phyloP scores from a whole-genome alignment of 2,888 invertebrate genomes.

The Cheilosia impressa region DNA sequence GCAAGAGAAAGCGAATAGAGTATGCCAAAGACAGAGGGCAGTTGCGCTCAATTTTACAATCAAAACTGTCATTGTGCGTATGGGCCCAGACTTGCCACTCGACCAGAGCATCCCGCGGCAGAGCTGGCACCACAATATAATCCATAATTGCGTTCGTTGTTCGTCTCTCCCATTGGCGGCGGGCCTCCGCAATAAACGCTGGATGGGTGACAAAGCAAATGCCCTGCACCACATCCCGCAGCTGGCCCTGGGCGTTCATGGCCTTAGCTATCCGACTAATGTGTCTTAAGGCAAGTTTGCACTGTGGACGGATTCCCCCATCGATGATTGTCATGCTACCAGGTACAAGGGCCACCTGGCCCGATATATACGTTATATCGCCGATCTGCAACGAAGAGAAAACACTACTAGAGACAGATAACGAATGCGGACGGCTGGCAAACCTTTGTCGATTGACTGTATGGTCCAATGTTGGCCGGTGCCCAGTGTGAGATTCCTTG shows the following conservation, averaged over 20 bases:
- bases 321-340: constrained; percentile 90
- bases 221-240: constrained; percentile 93
- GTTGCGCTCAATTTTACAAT: constrained; percentile 86
- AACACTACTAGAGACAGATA: background rate
- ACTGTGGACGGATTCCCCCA: constrained; percentile 92
- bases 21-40: background rate
- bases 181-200: constrained; percentile 89
- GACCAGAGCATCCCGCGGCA: constrained; percentile 92
- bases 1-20: background rate
- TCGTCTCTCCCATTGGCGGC: constrained; percentile 91
- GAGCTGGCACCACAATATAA: constrained; percentile 91
- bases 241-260: constrained; percentile 89
- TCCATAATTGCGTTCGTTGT: constrained; percentile 94
- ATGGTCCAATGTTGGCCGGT: constrained; percentile 98
- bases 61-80: constrained; percentile 93
- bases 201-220: constrained; percentile 93
- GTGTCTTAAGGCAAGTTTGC: constrained; percentile 92
- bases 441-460: constrained; percentile 95
- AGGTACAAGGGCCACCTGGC: constrained; percentile 95
- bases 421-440: constrained; percentile 75
- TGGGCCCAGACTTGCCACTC: constrained; percentile 98
- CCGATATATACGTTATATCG: constrained; percentile 93
- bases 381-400: constrained; percentile 86
- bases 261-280: constrained; percentile 92
- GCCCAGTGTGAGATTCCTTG: constrained; percentile 99